phyloP scores from a whole-genome alignment of 1,140 invertebrate species.

The Drosophila jambulina region DNA sequence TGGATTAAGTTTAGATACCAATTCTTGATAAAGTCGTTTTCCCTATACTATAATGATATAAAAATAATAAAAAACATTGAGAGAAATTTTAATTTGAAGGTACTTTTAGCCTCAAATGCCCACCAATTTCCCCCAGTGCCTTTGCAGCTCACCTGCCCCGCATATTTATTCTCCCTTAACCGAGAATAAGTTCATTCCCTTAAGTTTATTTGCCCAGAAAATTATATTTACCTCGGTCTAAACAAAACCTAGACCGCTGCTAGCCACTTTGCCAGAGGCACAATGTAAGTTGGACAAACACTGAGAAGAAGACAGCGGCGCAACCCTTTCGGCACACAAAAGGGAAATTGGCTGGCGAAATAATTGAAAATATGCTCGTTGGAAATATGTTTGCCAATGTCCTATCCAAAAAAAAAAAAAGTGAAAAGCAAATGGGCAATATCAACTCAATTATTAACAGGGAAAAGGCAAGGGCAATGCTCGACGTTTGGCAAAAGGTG shows the following conservation, averaged over 20 bases:
- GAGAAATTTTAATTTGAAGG: not conserved
- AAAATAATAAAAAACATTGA: too few species aligned
- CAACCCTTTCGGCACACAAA: constrained; percentile 44
- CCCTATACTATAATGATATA: too few species aligned
- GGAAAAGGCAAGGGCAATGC: constrained; percentile 20
- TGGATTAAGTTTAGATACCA: not conserved
- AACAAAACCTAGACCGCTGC: constrained; percentile 21
- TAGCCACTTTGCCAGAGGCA: constrained; percentile 31
- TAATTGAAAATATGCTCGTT: constrained; percentile 76
- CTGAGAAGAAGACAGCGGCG: constrained; percentile 11
- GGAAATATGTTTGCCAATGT: constrained; percentile 56
- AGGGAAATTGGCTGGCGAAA: constrained; percentile 50
- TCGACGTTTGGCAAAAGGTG: constrained; percentile 12
- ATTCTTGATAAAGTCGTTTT: too few species aligned
- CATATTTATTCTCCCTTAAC: not conserved
- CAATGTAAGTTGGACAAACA: constrained; percentile 41
- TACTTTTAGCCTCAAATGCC: not conserved
- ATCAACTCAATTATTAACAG: constrained; percentile 66
- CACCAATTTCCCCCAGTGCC: not conserved
- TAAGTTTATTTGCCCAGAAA: constrained; percentile 29
- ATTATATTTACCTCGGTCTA: constrained; percentile 41
- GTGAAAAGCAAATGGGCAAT: constrained; percentile 61
- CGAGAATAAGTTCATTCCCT: constrained; percentile 16
- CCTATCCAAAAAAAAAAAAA: constrained; percentile 23
- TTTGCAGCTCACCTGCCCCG: not conserved